Evolutionary conservation across 2,113 vertebrate species (phyloP), one percentile per base, ranked within the genome.

Genomic region (Atrichornis clamosus): DNA sequence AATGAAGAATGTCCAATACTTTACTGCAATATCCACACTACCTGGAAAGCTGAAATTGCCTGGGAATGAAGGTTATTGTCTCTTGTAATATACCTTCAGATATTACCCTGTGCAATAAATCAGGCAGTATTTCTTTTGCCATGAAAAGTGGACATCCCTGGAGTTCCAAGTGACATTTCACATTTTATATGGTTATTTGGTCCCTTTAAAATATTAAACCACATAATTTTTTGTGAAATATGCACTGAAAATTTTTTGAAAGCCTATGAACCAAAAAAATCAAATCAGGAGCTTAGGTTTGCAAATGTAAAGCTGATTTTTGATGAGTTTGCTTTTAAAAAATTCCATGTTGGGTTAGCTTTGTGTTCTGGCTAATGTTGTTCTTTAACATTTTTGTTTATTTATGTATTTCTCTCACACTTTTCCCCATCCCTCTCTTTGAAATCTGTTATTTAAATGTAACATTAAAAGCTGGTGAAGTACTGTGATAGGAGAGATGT

Each of bases 91-190:
- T 95, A 96, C 93, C 84, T 96, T 95, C 80, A 8, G 86, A 85
- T 84, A 89, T 97, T 96, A 95, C 41, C 69, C 55, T 52, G 39
- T 85, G 72, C 95, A 86, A 97, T 98, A 98, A 97, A 97, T 96
- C 96, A 85, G 90, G 90, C 53, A 88, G 22, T 97, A 97, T 97
- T 97, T 96, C 95, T 96, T 46, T 88, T 20, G 41, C 79, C 87
- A 83, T 94, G 89, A 95, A 96, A 97, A 49, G 49, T 93, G 95
- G 97, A 78, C 84, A 93, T 94, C 95, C 92, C 94, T 83, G 80
- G 97, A 97, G 95, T 97, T 96, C 80, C 91, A 78, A 90, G 87
- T 97, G 97, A 96, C 96, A 97, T 98, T 97, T 97, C 46, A 46
- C 37, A 13, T 93, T 98, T 97, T 97, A 96, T 95, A 50, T 85